These are phyloP conservation scores for Colossoma macropomum DNA, from an alignment of 2,113 vertebrate genomes.

Conservation along the genomic window DNA sequence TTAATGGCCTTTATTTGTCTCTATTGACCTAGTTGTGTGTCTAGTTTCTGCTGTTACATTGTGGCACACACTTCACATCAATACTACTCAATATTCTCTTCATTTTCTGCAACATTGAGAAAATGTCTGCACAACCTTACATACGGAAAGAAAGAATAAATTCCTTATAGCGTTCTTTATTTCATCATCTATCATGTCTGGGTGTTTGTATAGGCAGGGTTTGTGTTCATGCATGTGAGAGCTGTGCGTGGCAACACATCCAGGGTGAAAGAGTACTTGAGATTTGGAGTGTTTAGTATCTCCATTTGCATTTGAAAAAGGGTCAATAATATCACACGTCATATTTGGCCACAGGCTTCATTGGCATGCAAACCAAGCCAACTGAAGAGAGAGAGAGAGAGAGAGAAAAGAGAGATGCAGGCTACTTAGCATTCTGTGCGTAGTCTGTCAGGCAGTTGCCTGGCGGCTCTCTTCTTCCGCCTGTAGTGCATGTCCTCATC, in stretches of 20 bases:
- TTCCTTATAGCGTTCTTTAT: too few relatives aligned
- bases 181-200: neutral
- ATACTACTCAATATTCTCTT: too few relatives aligned
- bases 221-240: neutral
- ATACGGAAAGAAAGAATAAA: too few relatives aligned
- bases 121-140: too few relatives aligned
- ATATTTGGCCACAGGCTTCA: neutral
- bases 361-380: neutral
- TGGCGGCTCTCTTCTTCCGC: neutral
- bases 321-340: neutral
- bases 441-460: neutral
- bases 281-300: neutral
- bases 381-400: neutral
- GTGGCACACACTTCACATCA: too few relatives aligned
- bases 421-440: neutral
- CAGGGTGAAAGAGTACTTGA: neutral
- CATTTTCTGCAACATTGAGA: too few relatives aligned
- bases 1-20: too few relatives aligned
- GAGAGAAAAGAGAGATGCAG: neutral
- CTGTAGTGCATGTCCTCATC: conserved; percentile 4
- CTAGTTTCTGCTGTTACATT: too few relatives aligned
- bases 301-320: conserved; percentile 10
- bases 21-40: too few relatives aligned
- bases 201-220: neutral
- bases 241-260: neutral